Percentiles rank a stretch among this genome's conserved stretches.
Conservation (phyloP, 2,113 vertebrate genomes). For the Cairina moschata region DNA sequence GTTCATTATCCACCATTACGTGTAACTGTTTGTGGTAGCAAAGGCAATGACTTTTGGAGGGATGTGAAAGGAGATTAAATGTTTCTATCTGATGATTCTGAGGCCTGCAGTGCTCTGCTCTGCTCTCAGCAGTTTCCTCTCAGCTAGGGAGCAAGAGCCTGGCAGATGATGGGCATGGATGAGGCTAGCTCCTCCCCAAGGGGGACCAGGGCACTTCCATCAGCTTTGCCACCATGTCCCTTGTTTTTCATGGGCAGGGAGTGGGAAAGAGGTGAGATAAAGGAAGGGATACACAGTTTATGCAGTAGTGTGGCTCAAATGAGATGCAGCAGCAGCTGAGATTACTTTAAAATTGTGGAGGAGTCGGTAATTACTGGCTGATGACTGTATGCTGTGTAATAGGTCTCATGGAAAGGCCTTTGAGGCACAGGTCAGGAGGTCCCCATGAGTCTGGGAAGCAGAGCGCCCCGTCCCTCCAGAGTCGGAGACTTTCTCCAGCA, state of each 20-base stretch:
- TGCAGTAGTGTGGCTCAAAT: not conserved
- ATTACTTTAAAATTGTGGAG: not conserved
- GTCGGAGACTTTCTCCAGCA: not conserved
- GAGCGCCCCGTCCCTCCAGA: not conserved
- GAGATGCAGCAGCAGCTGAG: not conserved
- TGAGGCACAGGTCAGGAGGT: not conserved
- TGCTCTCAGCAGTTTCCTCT: not conserved
- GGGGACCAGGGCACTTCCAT: not conserved
- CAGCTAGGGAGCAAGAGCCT: not conserved
- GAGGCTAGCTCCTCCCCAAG: not conserved
- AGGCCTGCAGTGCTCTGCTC: not conserved
- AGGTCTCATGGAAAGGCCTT: not conserved
- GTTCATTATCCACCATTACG: not conserved
- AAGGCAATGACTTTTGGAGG: not conserved
- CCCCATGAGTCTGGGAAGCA: not conserved
- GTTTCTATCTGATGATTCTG: not conserved
- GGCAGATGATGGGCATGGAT: not conserved
- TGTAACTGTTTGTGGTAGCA: not conserved
- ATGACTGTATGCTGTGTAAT: not conserved
- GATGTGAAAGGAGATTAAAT: not conserved
- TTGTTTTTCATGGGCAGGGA: not conserved
- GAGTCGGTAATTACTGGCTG: not conserved
- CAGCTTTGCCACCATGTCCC: not conserved
- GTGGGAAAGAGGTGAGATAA: not conserved
- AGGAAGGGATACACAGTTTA: not conserved